Evolutionary conservation across 2,888 invertebrate genomes (phyloP).

Genomic region (Lasius fuliginosus): DNA sequence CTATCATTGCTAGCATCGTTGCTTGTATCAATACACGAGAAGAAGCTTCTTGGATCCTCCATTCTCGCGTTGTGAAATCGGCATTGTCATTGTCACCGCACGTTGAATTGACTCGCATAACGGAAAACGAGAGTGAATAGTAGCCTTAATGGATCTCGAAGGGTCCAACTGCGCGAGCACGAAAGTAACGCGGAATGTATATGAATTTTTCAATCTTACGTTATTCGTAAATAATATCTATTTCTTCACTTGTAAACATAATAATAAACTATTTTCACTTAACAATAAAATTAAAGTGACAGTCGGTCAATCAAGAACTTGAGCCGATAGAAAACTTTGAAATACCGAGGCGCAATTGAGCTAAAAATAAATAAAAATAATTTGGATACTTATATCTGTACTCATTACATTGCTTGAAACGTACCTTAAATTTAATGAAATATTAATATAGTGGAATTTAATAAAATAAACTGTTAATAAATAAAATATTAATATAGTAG

Average conservation of each 20-base stretch:
- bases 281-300: not conserved
- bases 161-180: not conserved
- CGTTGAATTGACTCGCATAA: conserved; percentile 56
- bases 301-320: not conserved
- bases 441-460: no score
- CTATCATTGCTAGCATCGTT: not conserved
- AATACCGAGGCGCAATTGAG: not conserved
- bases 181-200: not conserved
- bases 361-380: conserved; percentile 5
- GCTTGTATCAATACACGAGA: conserved; percentile 64
- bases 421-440: not conserved
- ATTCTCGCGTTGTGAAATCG: conserved; percentile 28
- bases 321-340: not conserved
- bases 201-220: not conserved
- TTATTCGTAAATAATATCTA: not conserved
- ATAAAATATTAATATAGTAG: no score
- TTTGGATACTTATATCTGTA: not conserved
- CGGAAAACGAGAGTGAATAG: conserved; percentile 56
- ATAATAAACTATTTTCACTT: not conserved
- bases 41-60: conserved; percentile 44
- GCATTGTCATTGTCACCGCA: conserved; percentile 65
- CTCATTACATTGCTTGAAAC: not conserved
- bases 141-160: conserved; percentile 13
- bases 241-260: not conserved
- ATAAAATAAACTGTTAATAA: not conserved